Evolutionary conservation across 2,888 invertebrate species (phyloP).

Genomic region (Clistopyga incitator): DNA sequence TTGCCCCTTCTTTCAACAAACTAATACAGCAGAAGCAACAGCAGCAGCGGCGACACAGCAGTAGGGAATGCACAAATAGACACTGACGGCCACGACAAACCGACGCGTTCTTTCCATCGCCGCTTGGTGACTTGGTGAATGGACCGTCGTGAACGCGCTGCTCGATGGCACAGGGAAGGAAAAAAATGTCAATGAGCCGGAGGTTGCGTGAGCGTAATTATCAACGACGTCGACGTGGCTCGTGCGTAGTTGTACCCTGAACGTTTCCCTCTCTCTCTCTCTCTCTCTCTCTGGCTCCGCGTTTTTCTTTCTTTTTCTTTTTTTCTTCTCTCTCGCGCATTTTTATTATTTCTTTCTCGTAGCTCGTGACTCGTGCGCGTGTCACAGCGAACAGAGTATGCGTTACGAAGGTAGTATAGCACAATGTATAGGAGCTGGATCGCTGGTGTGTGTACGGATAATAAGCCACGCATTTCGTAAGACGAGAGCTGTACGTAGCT

Average conservation of each 20-base stretch:
- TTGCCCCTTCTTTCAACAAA: constrained; percentile 54
- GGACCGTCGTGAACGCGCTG: constrained; percentile 70
- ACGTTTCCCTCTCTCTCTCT: neutral
- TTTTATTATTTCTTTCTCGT: constrained; percentile 34
- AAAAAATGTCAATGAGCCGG: constrained; percentile 72
- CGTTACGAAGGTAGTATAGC: constrained; percentile 2
- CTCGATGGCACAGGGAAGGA: constrained; percentile 60
- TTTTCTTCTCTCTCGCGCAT: neutral
- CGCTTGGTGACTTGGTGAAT: constrained; percentile 75
- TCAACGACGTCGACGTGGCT: constrained; percentile 49
- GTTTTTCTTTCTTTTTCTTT: neutral
- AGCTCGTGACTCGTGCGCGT: constrained; percentile 34
- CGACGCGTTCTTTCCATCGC: constrained; percentile 60
- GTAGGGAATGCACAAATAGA: constrained; percentile 79
- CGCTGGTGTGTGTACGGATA: constrained; percentile 12
- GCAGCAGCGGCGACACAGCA: constrained; percentile 66
- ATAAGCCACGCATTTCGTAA: constrained; percentile 20
- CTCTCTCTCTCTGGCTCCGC: no score
- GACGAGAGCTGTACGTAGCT: constrained; percentile 5
- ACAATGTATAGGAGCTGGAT: neutral
- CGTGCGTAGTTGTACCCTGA: constrained; percentile 33
- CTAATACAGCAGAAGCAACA: constrained; percentile 34
- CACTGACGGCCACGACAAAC: constrained; percentile 66
- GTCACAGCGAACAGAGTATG: constrained; percentile 1
- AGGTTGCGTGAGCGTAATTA: constrained; percentile 75